These are phyloP conservation scores for Metalampra italica DNA, from an alignment of 2,888 invertebrate genomes.

Conservation along the genomic window DNA sequence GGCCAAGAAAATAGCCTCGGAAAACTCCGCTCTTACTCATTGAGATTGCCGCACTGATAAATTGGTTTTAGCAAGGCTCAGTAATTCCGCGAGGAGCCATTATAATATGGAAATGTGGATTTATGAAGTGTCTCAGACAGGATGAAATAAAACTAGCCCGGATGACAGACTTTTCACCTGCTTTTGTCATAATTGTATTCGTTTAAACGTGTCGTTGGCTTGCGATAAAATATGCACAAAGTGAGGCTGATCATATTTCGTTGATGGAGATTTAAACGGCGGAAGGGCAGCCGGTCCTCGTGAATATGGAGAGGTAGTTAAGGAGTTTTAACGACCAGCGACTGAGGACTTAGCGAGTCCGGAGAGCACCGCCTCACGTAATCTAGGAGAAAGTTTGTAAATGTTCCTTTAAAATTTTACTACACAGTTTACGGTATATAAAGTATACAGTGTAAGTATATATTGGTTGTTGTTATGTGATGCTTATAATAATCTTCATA, in stretches of 20 bases:
- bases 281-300: slow-evolving; percentile 31
- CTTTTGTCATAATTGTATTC: slow-evolving; percentile 4
- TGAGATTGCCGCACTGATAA: slow-evolving; percentile 42
- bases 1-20: slow-evolving; percentile 37
- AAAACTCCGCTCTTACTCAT: slow-evolving; percentile 35
- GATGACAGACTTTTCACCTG: slow-evolving; percentile 4
- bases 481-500: neutral
- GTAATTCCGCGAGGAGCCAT: slow-evolving; percentile 27
- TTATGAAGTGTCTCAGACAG: slow-evolving; percentile 7
- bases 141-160: neutral
- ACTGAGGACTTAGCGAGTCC: slow-evolving; percentile 36
- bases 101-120: slow-evolving; percentile 26
- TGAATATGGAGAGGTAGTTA: slow-evolving; percentile 48
- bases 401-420: slow-evolving; percentile 32
- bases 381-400: slow-evolving; percentile 34
- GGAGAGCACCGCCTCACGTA: slow-evolving; percentile 28
- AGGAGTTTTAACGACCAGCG: slow-evolving; percentile 50
- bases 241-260: slow-evolving; percentile 32
- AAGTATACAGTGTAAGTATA: neutral
- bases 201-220: slow-evolving; percentile 11
- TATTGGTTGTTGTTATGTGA: neutral
- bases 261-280: slow-evolving; percentile 40
- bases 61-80: slow-evolving; percentile 37
- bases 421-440: slow-evolving; percentile 10
- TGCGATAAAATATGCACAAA: slow-evolving; percentile 25